These are phyloP conservation scores for Nomia melanderi DNA, from an alignment of 1,140 invertebrate species.

Conservation along the genomic window DNA sequence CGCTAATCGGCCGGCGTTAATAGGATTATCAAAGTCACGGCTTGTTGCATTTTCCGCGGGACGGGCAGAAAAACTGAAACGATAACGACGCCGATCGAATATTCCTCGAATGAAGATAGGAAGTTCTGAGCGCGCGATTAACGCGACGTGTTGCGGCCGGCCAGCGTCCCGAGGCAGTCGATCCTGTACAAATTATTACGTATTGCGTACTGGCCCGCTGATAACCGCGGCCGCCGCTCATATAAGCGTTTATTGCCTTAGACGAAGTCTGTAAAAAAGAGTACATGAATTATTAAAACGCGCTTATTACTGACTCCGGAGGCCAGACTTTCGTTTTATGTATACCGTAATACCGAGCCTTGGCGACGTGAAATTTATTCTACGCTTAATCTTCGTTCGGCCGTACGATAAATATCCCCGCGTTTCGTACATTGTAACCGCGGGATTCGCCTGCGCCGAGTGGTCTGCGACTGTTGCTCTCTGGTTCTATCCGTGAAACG, in stretches of 20 bases:
- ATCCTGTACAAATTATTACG: not conserved
- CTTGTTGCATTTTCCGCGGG: not conserved
- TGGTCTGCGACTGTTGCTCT: no score
- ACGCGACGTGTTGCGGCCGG: not conserved
- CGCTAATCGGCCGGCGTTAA: not conserved
- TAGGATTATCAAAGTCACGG: not conserved
- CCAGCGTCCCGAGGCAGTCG: not conserved
- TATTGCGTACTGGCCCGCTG: not conserved
- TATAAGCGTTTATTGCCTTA: conserved; percentile 17
- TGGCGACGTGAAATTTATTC: not conserved
- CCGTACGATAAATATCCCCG: not conserved
- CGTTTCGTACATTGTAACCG: not conserved
- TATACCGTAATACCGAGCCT: not conserved
- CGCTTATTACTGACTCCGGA: not conserved
- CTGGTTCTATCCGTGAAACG: no score
- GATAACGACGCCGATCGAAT: not conserved
- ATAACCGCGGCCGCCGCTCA: not conserved
- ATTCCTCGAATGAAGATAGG: not conserved
- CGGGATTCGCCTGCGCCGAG: no score
- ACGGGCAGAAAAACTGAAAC: not conserved
- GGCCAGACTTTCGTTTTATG: not conserved
- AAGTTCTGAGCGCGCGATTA: not conserved
- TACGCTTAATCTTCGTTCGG: not conserved
- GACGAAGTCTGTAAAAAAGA: not conserved
- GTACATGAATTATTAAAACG: conserved; percentile 27